Base-by-base conservation (phyloP, 2,888 invertebrate species). In the Athalia rosae region DNA sequence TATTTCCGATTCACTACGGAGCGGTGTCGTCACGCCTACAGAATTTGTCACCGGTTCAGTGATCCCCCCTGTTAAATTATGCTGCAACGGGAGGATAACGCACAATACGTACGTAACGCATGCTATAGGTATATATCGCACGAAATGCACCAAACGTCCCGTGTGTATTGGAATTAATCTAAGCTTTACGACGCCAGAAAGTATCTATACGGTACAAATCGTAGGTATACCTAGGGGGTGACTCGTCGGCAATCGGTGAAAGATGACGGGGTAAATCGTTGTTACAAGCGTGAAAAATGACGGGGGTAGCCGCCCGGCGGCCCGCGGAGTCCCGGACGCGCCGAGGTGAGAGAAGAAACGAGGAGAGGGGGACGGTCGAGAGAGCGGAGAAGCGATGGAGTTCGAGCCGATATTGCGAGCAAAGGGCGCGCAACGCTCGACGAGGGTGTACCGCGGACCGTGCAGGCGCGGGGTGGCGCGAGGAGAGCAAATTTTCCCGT, bases 271-370 rank as follows among this genome's bases (percentile, higher is more conserved):
- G 64, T 64, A 69, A 80, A 80, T 82, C 77, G 79, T 80, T 77
- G 73, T 73, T 77, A 74, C 59, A 71, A 45, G 47, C 69, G 79
- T 83, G 81, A 83, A 84, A 85, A 84, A 84, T 82, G 82, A 82
- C 82, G 78, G 74, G 50, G n/a, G n/a, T n/a, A n/a, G n/a, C 78
- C 80, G 48, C 77, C 79, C 56, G 63, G 77, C 77, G 77, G 76
- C 78, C 53, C n/a, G n/a, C n/a, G n/a, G n/a, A 53, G 28, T 28
- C 28, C 28, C 28, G 28, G 28, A 28, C 28, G 28, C 28, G 28
- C 28, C 1, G 28, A 28, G 28, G 28, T 2, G 28, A 28, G 28
- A 28, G 28, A 28, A 28, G 28, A 28, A n/a, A n/a, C n/a, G n/a
- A n/a, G n/a, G n/a, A 28, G 28, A 28, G 28, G 28, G 28, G 28